These are phyloP conservation scores for Thermophis baileyi DNA, from an alignment of 2,113 vertebrate genomes.

Conservation along the genomic window DNA sequence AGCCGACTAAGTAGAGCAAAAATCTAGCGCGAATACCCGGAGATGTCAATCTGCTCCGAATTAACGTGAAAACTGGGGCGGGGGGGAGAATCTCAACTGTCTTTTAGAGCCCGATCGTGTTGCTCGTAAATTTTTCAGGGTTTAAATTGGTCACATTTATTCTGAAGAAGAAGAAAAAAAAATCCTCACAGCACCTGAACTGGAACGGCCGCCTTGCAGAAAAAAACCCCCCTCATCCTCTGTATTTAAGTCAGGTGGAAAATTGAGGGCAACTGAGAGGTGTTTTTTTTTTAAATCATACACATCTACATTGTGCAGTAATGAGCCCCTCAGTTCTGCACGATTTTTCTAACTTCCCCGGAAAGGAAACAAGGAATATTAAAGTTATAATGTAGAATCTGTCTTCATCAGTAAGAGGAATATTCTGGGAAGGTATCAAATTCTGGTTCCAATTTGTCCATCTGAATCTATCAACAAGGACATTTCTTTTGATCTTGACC, in stretches of 20 bases:
- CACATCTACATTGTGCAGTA: not conserved
- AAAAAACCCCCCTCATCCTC: not conserved
- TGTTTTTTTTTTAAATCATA: not conserved
- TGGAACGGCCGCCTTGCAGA: not conserved
- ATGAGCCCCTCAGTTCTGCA: not conserved
- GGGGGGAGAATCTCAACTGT: not conserved
- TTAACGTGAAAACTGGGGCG: not conserved
- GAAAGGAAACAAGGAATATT: not conserved
- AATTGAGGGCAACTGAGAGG: not conserved
- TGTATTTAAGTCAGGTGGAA: not conserved
- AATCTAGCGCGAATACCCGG: not conserved
- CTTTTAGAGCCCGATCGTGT: not conserved
- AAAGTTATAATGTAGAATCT: not conserved
- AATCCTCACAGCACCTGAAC: not conserved
- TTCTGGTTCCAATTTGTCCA: not conserved
- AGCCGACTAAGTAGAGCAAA: not conserved
- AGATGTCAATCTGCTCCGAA: not conserved
- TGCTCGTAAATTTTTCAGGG: not conserved
- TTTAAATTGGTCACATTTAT: not conserved
- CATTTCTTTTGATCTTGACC: not conserved
- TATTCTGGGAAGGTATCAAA: not conserved
- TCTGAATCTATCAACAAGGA: not conserved
- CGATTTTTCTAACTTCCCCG: not conserved
- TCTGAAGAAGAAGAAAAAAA: not conserved
- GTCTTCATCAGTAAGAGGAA: not conserved